These are phyloP conservation scores for Probosciger aterrimus DNA, from an alignment of 2,113 vertebrate species.

Conservation along the genomic window DNA sequence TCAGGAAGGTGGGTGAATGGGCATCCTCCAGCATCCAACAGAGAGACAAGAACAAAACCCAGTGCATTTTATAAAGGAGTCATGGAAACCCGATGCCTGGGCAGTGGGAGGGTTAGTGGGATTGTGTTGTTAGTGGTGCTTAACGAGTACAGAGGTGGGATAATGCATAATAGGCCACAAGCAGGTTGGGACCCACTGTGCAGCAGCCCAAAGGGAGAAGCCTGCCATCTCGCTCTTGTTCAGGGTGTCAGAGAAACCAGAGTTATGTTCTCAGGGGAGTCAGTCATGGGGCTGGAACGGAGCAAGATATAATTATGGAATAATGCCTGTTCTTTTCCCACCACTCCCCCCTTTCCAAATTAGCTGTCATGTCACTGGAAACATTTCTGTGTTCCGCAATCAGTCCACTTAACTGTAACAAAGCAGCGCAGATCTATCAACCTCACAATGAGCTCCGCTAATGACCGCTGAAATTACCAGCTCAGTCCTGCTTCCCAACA, in stretches of 20 bases:
- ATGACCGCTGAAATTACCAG: constrained; percentile 63
- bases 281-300: neutral
- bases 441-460: constrained; percentile 56
- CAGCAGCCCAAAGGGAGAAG: neutral
- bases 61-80: neutral
- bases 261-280: constrained; percentile 36
- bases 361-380: constrained; percentile 70
- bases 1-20: neutral
- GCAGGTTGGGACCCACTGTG: neutral
- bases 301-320: constrained; percentile 58
- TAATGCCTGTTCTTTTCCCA: constrained; percentile 58
- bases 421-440: constrained; percentile 65
- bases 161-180: neutral
- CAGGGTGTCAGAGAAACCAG: neutral
- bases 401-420: constrained; percentile 73
- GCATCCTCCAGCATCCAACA: neutral
- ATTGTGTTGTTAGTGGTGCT: fast-evolving
- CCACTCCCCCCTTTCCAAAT: constrained; percentile 55
- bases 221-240: neutral
- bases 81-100: neutral
- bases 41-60: neutral
- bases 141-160: neutral
- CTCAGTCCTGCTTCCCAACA: constrained; percentile 41
- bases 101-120: neutral
- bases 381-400: constrained; percentile 65